Base-by-base conservation (phyloP, 2,797 vertebrate genomes). In the Chelon auratus region DNA sequence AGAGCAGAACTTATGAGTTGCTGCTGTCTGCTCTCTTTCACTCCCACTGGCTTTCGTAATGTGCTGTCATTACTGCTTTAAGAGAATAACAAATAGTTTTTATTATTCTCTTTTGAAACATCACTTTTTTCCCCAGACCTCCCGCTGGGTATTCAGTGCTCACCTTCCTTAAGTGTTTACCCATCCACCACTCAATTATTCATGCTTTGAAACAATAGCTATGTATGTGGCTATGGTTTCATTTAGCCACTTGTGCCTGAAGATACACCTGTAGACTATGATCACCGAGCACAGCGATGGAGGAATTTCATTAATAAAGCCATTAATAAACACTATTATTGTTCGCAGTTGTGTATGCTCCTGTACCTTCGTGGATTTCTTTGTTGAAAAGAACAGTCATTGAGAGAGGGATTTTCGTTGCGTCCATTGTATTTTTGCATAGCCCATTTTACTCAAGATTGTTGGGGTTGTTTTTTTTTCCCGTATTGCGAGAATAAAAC, bases 181-280 rank as follows among this genome's bases (percentile, higher is more conserved):
- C 65, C 74, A 62, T 63, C 22, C 13, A 24, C 26, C 42, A 11
- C 58, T 84, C 17, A 81, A 80, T 81, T 78, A 82, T 86, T 64
- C 45, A 83, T 70, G 30, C 30, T 52, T 55, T 50, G 56, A 72
- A 81, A 82, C 54, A 67, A 58, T 15, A 61, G 53, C 58, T 76
- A 22, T 48, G 60, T 7, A 1, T 72, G 54, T 55, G 18, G 26
- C 20, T 60, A 56, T 54, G 20, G 18, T 52, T 76, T 68, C 37
- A 57, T 78, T 78, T 62, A 78, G 20, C 50, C 45, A 10, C 39
- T 63, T 59, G 66, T 55, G 56, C 62, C 58, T 56, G 17, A 59
- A 62, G 47, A 66, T 36, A 45, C 60, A 65, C 51, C 70, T 75
- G 24, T 26, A 66, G 62, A 43, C 36, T 14, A 24, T 9, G 10